Evolutionary conservation across 2,797 vertebrate species (phyloP).

Genomic region (Delichon dasypus): DNA sequence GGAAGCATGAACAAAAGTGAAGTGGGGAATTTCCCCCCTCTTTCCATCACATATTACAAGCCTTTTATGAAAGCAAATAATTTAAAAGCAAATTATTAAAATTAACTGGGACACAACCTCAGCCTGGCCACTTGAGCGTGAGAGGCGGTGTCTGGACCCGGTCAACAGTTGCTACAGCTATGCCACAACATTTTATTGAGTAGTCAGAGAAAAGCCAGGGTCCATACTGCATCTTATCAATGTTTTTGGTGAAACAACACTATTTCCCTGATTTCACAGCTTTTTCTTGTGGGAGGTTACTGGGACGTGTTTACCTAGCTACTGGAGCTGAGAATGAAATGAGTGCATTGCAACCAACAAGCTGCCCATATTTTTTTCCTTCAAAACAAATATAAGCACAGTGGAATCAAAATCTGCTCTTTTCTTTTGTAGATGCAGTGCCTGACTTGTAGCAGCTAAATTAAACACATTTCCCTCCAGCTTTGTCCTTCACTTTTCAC

Average conservation of each 20-base stretch:
- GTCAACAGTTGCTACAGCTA: not conserved
- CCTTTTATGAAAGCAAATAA: not conserved
- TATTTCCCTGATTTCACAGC: not conserved
- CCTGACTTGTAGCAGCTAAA: not conserved
- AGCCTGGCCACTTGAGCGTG: not conserved
- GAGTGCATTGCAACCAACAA: fast-evolving
- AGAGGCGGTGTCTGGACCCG: not conserved
- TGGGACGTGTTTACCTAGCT: not conserved
- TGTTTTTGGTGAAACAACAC: not conserved
- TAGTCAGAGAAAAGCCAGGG: not conserved
- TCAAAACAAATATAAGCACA: not conserved
- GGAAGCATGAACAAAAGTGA: not conserved
- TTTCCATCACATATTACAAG: not conserved
- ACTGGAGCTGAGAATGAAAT: not conserved
- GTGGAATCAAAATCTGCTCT: not conserved
- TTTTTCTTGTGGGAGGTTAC: not conserved
- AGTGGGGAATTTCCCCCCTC: not conserved
- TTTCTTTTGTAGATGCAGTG: not conserved
- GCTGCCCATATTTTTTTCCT: not conserved
- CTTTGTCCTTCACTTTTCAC: not conserved
- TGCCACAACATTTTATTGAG: not conserved
- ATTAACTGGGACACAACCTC: not conserved
- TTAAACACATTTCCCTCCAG: not conserved
- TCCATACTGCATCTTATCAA: not conserved
- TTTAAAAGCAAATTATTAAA: not conserved